These are phyloP conservation scores for Myxocyprinus asiaticus DNA, from an alignment of 2,113 vertebrate genomes.

Conservation along the genomic window DNA sequence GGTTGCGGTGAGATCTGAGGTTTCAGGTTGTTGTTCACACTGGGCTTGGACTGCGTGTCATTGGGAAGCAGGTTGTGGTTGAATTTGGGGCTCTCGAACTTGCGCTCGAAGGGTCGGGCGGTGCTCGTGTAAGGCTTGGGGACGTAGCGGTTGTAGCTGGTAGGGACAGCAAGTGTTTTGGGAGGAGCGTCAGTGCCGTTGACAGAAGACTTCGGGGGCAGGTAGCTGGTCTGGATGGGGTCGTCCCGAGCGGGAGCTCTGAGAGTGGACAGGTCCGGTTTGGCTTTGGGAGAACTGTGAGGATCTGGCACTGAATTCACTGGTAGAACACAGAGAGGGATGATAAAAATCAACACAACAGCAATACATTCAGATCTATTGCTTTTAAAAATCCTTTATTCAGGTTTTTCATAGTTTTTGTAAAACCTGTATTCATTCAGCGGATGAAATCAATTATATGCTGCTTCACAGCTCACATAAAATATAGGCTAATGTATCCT, in stretches of 20 bases:
- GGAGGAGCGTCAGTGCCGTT: constrained; percentile 81
- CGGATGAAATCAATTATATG: too few relatives aligned
- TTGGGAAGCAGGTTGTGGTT: constrained; percentile 97
- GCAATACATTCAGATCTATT: too few relatives aligned
- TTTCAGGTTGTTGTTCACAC: constrained; percentile 71
- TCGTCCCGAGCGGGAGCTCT: constrained; percentile 84
- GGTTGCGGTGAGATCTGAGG: constrained; percentile 83
- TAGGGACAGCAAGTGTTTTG: constrained; percentile 70
- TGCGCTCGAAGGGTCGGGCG: constrained; percentile 91
- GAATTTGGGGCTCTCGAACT: constrained; percentile 98
- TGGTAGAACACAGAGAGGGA: constrained; percentile 60
- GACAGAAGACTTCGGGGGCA: constrained; percentile 80
- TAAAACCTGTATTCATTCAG: too few relatives aligned
- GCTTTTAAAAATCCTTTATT: too few relatives aligned
- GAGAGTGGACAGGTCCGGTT: constrained; percentile 82
- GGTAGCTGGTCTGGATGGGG: constrained; percentile 76
- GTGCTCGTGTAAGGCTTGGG: constrained; percentile 85
- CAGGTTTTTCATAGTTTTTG: too few relatives aligned
- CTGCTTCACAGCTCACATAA: too few relatives aligned
- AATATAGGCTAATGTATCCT: too few relatives aligned
- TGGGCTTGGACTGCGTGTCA: constrained; percentile 78
- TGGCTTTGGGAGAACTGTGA: constrained; percentile 77
- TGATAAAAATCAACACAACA: not conserved
- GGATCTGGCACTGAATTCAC: constrained; percentile 81
- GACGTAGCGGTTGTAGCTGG: constrained; percentile 84